Evolutionary conservation across 53 echinoderm and acorn worm genomes (phyloP), one percentile per base, ranked within the genome.

Genomic region (Stichopus horrens): DNA sequence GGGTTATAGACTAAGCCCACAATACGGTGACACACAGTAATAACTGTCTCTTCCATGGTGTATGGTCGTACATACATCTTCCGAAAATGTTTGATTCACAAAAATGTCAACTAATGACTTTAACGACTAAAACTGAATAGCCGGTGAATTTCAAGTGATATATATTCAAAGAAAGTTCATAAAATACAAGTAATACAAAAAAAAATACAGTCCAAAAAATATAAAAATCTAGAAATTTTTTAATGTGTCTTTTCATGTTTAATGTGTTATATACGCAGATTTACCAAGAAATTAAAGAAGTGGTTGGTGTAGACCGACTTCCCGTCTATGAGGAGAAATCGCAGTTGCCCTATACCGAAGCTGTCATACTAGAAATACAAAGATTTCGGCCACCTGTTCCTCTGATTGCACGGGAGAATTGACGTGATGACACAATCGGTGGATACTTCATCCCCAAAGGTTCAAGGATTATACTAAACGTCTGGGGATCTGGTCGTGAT

Each of bases 291-390:
- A 91, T 93, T 55, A 89, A 91, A 75, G 53, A 51, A 37, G 91
- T 91, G 63, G 78, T 93, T n/a, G 91, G 93, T 11, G 58, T 79
- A 21, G 91, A 91, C 74, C 79, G 93, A 7, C 73, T 74, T 9
- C 93, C 93, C 37, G 57, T 67, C 5, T 18, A 23, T 21, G 83
- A 77, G 7, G 93, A 93, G 59, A 57, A 82, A 10, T 73, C 23
- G 10, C 67, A 87, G 67, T 90, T 94, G 89, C 94, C 94, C 9
- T 94, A 92, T 85, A 90, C 92, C 6, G 90, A 92, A 5, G 92
- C 94, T 5, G 90, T 86, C 0, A 23, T 92, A 9, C 23, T 87
- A 58, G 94, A 94, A 76, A 86, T 90, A 37, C 92, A 85, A 13
- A 92, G 94, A 37, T 83, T 74, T 8, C 68, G 90, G 0, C 94